These are phyloP conservation scores for Nyctibius grandis DNA, from an alignment of 2,797 vertebrate species.

Conservation along the genomic window DNA sequence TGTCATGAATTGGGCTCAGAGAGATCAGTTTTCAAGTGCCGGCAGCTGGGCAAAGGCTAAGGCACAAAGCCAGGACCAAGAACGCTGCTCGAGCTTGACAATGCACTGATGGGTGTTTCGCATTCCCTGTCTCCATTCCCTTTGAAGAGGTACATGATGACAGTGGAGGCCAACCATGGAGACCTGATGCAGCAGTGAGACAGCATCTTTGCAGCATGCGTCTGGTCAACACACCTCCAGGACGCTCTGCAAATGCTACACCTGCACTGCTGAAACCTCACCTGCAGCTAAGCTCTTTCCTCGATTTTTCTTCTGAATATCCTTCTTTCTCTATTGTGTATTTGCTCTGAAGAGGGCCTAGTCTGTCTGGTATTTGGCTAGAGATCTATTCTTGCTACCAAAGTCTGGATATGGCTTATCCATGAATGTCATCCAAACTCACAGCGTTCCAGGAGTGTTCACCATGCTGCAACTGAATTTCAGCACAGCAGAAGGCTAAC, in stretches of 20 bases:
- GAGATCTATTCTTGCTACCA: background rate
- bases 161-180: background rate
- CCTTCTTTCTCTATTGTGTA: background rate
- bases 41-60: background rate
- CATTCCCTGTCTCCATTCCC: background rate
- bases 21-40: background rate
- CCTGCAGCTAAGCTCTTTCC: background rate
- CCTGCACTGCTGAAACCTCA: background rate
- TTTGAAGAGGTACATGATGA: background rate
- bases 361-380: background rate
- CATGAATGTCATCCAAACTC: background rate
- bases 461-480: background rate
- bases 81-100: background rate
- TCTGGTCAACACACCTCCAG: background rate
- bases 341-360: background rate
- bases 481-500: background rate
- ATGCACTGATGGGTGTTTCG: background rate
- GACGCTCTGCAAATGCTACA: background rate
- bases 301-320: background rate
- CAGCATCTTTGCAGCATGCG: background rate
- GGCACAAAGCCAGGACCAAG: background rate
- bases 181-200: background rate
- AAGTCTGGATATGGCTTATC: background rate
- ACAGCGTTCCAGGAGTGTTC: background rate
- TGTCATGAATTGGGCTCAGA: rapidly evolving